Base-by-base conservation (phyloP, 2,888 invertebrate genomes). In the Entomobrya proxima region DNA sequence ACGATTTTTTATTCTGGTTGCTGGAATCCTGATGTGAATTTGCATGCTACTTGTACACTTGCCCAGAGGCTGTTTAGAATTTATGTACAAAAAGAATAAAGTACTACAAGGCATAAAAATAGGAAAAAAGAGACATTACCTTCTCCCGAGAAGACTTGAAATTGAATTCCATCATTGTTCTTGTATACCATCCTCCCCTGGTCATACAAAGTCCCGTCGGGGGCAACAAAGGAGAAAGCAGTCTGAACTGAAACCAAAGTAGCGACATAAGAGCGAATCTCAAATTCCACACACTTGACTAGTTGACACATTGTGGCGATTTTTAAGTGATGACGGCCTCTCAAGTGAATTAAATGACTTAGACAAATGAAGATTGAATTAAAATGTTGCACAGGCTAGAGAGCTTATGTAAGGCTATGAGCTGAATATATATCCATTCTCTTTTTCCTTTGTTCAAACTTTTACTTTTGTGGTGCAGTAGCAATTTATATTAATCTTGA, bases 211-310 rank as follows among this genome's bases (percentile, higher is more conserved):
- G 82, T 77, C 52, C 86, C 86, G 83, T 86, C 83, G 79, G 86
- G 79, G 64, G 83, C 77, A 58, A 79, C 78, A 79, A 86, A 82
- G 80, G 88, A 88, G 75, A 86, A 82, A 52, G 88, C 86, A 58
- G 83, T 83, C 55, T 88, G 84, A 86, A 88, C 83, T 79, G 86
- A 83, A 88, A 88, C 88, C 77, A 86, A 86, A 84, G 67, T 69
- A 88, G 88, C 86, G 86, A 88, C 88, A 88, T 88, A 88, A 88
- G 88, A 86, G 80, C 86, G 86, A 81, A 88, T 88, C 80, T 88
- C 88, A 78, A 86, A 88, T 77, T 88, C 86, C 21, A 88, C 88
- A 67, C 88, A 88, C 88, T 88, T 88, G 37, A 88, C 88, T 77
- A 86, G 84, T 74, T 88, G 83, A 79, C 88, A 88, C 88, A 88